Conservation (phyloP, 2,113 vertebrate species). For the Hippocampus zosterae region DNA sequence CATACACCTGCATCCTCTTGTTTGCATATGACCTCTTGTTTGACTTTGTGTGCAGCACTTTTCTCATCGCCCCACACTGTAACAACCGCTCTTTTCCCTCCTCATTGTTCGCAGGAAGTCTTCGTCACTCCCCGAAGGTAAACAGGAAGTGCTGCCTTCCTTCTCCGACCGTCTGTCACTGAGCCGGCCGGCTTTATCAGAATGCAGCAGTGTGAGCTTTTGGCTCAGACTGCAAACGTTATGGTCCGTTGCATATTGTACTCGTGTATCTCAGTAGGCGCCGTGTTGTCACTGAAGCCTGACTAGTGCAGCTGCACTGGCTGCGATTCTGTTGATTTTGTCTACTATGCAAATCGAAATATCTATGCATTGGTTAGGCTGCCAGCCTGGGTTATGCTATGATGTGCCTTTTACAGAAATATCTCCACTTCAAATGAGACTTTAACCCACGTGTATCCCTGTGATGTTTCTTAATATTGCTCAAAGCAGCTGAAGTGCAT, state of each 20-base stretch:
- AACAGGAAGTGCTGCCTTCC: conserved; percentile 49
- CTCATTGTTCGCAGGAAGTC: conserved; percentile 59
- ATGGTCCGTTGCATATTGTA: background rate
- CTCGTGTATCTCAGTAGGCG: background rate
- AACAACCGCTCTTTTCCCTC: conserved; percentile 27
- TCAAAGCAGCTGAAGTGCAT: conserved; percentile 8
- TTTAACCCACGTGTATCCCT: background rate
- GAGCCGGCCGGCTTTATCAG: conserved; percentile 6
- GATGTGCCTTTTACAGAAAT: background rate
- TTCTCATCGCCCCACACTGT: conserved; percentile 21
- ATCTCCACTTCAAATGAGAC: background rate
- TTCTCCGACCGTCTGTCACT: conserved; percentile 18
- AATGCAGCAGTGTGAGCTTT: conserved; percentile 10
- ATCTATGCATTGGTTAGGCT: background rate
- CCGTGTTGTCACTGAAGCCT: background rate
- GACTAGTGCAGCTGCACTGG: conserved; percentile 12
- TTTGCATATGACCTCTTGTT: conserved; percentile 20
- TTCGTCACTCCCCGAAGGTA: conserved; percentile 30
- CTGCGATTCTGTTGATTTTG: background rate
- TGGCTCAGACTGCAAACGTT: conserved; percentile 9
- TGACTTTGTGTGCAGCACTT: background rate
- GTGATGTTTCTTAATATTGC: background rate
- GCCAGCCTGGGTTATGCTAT: background rate
- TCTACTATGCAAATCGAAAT: background rate
- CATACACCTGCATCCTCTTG: conserved; percentile 28